Base-by-base conservation (phyloP, 2,888 invertebrate species). In the Liopterus haemorrhoidalis region DNA sequence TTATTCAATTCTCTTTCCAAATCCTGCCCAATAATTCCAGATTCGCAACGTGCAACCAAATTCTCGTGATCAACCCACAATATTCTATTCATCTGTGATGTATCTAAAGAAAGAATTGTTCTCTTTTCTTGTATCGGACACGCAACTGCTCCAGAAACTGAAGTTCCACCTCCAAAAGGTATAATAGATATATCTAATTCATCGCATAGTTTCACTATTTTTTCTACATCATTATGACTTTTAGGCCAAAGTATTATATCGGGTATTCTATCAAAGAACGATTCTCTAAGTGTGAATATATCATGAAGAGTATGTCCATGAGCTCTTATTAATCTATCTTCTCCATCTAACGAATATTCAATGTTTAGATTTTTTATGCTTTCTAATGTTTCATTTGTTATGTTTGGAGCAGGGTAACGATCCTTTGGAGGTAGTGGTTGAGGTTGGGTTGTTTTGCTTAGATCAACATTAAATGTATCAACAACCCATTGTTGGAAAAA, bases 301-400 rank as follows among this genome's bases (percentile, higher is more conserved):
- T 97, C 97, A 55, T 88, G 81, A 36, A 97, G 68, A 0, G 94
- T 92, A 66, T 96, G 96, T 0, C 95, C 95, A 65, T 95, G 95
- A 1, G 91, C 84, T 49, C 95, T 74, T 53, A 92, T 79, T 46
- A 95, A 69, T 28, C 96, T 73, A 62, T 95, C 95, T 56, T 86
- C 74, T 0, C 87, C 88, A 40, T 88, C 81, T 22, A 76, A 69
- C 0, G 89, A 85, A 62, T 74, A 72, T 2, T 75, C 69, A 27
- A 88, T 73, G 3, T 71, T 68, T 2, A 71, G 62, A 14, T 66
- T 58, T 28, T 70, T 62, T 21, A 90, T 58, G 27, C 77, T 79
- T 3, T 75, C 65, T 30, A 82, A 60, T 40, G 86, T 77, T 30
- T 73, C 71, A 24, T 65, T 63, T 40, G 82, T 76, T 6, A 85